Evolutionary conservation across 2,113 vertebrate genomes (phyloP), one percentile per base, ranked within the genome.

Genomic region (Nycticryphes semicollaris): DNA sequence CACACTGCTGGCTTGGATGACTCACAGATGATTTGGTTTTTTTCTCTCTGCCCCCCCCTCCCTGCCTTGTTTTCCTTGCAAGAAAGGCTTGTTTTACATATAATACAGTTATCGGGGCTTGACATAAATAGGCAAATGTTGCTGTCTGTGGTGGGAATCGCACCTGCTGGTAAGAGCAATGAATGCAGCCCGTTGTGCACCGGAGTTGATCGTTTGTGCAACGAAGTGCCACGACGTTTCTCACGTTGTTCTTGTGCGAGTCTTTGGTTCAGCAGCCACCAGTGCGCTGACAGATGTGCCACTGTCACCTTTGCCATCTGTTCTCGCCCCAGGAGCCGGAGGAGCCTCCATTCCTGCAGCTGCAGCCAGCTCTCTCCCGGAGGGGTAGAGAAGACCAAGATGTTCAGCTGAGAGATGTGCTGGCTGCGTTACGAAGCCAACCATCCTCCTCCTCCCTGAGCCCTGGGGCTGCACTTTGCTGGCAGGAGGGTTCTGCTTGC

Each of bases 31-130:
- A 51, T 62, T 53, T 10, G 17, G 5, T 5, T 33, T 51, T 9
- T 17, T 28, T n/a, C 17, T 4, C 5, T 16, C 20, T 6, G 3
- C 3, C 28, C 17, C 6, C 3, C 9, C 45, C 45, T 17, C 17
- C 33, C 28, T 6, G 1, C 39, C 85, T 54, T 75, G 80, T 87
- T 92, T 92, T 60, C 53, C 84, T 95, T 84, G 86, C 60, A 63
- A 78, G 81, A 84, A 92, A 89, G 86, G 75, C 93, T 90, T 87
- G 90, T 72, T 96, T 94, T 95, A 93, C 94, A 95, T 96, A 95
- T 89, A 94, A 95, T 84, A 92, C 87, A 97, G 93, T 95, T 91
- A 96, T 92, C 83, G 69, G 94, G 95, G 90, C 92, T 95, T 87
- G 96, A 94, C 94, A 93, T 89, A 86, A 93, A 89, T 68, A 96